These are phyloP conservation scores for Yoshiicerus persimilis DNA, from an alignment of 1,140 invertebrate genomes.

Conservation along the genomic window DNA sequence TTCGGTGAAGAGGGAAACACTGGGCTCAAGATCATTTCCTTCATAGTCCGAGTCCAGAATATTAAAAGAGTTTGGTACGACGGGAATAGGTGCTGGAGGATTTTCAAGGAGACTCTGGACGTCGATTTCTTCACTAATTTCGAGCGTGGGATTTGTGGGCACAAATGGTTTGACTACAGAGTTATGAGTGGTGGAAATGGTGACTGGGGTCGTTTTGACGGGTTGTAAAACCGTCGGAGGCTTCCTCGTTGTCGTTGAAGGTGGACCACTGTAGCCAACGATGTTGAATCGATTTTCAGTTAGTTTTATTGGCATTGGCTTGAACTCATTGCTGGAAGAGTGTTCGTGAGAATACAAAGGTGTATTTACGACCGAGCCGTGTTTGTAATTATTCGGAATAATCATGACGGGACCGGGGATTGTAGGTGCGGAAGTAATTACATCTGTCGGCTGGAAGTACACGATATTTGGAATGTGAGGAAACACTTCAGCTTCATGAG, in stretches of 20 bases:
- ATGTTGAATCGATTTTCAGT: neutral
- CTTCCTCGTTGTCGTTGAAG: neutral
- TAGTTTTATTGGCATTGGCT: slow-evolving; percentile 35
- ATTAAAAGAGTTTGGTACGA: slow-evolving; percentile 34
- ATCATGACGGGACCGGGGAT: neutral
- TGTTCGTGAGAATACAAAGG: slow-evolving; percentile 35
- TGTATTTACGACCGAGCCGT: slow-evolving; percentile 20
- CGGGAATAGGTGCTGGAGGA: slow-evolving; percentile 34
- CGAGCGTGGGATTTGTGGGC: slow-evolving; percentile 23
- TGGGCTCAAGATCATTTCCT: slow-evolving; percentile 1
- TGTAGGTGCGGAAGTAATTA: neutral
- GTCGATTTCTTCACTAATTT: neutral
- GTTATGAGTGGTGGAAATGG: slow-evolving; percentile 31
- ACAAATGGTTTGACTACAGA: slow-evolving; percentile 38
- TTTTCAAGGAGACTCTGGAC: neutral
- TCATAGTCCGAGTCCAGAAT: slow-evolving; percentile 36
- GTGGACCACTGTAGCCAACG: neutral
- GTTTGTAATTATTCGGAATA: neutral
- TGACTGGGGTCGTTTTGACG: slow-evolving; percentile 33
- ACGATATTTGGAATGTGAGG: slow-evolving; percentile 37
- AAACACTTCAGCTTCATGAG: slow-evolving; percentile 36
- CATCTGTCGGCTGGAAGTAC: slow-evolving; percentile 37
- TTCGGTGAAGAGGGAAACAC: neutral
- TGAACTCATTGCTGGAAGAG: slow-evolving; percentile 37
- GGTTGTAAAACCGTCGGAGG: slow-evolving; percentile 35